Conservation (phyloP, 1,140 invertebrate genomes). For the Antheraea mylitta region DNA sequence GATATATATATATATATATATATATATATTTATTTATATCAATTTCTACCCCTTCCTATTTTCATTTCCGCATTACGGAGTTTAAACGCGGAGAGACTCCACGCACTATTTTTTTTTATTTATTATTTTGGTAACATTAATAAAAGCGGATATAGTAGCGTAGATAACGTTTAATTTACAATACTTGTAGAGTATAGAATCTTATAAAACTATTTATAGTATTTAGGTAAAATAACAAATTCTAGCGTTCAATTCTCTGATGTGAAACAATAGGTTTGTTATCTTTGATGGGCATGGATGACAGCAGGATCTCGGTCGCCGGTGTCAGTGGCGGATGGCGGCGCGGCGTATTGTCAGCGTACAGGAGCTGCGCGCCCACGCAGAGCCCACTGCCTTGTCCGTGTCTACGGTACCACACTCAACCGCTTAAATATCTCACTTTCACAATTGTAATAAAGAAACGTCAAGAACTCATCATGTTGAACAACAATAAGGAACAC, state of each 20-base stretch:
- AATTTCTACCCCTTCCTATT: too few relatives aligned
- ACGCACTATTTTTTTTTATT: too few relatives aligned
- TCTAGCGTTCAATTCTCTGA: neutral
- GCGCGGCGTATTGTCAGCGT: slow-evolving; percentile 50
- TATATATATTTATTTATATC: too few relatives aligned
- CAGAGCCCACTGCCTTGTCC: slow-evolving; percentile 45
- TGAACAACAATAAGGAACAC: slow-evolving; percentile 70
- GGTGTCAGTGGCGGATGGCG: slow-evolving; percentile 22
- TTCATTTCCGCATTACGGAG: too few relatives aligned
- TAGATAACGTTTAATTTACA: too few relatives aligned
- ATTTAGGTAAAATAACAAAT: too few relatives aligned
- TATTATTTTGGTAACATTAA: too few relatives aligned
- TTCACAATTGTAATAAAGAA: slow-evolving; percentile 77
- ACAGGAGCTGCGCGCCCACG: slow-evolving; percentile 70
- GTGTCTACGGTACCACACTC: slow-evolving; percentile 64
- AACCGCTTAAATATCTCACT: slow-evolving; percentile 74
- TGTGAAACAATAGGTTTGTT: slow-evolving; percentile 42
- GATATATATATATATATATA: too few relatives aligned
- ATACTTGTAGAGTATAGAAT: too few relatives aligned
- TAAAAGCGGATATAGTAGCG: too few relatives aligned
- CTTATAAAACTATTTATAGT: too few relatives aligned
- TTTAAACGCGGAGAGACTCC: too few relatives aligned
- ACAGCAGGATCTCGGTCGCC: slow-evolving; percentile 14
- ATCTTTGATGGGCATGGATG: slow-evolving; percentile 26
- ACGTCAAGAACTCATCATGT: slow-evolving; percentile 75